Evolutionary conservation across 2,797 vertebrate genomes (phyloP), one percentile per base, ranked within the genome.

Genomic region (Smutsia temminckii): DNA sequence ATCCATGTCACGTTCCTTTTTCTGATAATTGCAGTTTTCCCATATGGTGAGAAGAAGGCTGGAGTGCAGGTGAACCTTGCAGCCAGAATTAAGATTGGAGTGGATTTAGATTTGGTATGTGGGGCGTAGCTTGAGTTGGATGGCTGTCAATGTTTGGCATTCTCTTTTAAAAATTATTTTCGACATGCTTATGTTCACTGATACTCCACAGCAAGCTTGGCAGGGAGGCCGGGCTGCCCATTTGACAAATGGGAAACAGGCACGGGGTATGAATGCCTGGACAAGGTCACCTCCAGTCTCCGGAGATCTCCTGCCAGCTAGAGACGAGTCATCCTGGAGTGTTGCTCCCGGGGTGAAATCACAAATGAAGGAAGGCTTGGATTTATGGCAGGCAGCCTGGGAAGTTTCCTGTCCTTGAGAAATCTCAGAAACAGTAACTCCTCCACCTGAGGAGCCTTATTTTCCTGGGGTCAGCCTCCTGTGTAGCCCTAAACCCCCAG

Each of bases 211-310:
- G n/a, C 53, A 71, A 37, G 91, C 83, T 57, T 83, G 29, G 63
- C 20, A 66, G 95, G 85, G 93, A 90, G 80, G 37, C 84, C 0
- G 12, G 92, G 92, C 95, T 96, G 94, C 77, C 92, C 88, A 57
- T 79, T 91, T 63, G 77, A 94, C 95, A 92, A 91, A 78, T 1
- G 61, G 85, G 83, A 96, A 80, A 93, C 89, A 93, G 93, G 92
- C 95, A 89, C 90, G 71, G 92, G 96, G 95, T 94, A 85, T 93
- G 51, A 93, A 89, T 64, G 88, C 93, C 94, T 1, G 11, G 95
- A 85, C 96, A 97, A 96, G 95, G 95, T 97, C 93, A 97, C 97
- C 95, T 89, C 84, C 81, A 96, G 81, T 84, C 90, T 97, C 93
- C 81, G 87, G 72, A 97, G 94, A 59, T 79, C 90, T 97, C 96